Percentiles rank a stretch among this genome's conserved stretches.
These are phyloP conservation scores for Acronicta aceris DNA, from an alignment of 2,888 invertebrate genomes.

Conservation along the genomic window DNA sequence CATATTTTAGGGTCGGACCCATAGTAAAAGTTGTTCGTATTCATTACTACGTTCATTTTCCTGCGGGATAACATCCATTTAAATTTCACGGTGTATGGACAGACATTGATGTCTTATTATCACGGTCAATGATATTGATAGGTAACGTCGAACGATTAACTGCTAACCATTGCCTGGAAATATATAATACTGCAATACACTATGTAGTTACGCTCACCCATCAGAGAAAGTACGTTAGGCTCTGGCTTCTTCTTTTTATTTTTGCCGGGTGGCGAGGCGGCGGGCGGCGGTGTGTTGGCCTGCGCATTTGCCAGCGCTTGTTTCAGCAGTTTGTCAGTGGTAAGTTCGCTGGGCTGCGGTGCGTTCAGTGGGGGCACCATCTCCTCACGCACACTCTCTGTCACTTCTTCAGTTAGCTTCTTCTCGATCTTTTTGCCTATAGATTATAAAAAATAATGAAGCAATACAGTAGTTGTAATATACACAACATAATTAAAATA, in stretches of 20 bases:
- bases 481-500: too few relatives aligned
- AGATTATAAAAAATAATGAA: conserved; percentile 1
- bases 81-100: too few relatives aligned
- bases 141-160: too few relatives aligned
- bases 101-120: too few relatives aligned
- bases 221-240: conserved; percentile 78
- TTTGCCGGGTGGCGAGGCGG: conserved; percentile 72
- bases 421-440: conserved; percentile 80
- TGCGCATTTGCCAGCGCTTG: conserved; percentile 71
- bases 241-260: conserved; percentile 83
- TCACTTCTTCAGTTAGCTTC: conserved; percentile 66
- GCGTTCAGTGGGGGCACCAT: conserved; percentile 79
- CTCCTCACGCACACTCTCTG: conserved; percentile 68
- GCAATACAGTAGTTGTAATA: not conserved
- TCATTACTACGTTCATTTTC: too few relatives aligned
- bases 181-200: too few relatives aligned
- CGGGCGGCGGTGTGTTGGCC: conserved; percentile 60
- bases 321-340: conserved; percentile 82
- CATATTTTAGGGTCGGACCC: too few relatives aligned
- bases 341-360: conserved; percentile 82
- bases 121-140: too few relatives aligned
- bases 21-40: too few relatives aligned
- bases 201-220: conserved; percentile 71
- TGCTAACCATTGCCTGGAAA: too few relatives aligned
- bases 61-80: too few relatives aligned